Conservation (phyloP, 1,140 invertebrate genomes). For the Ostrea denselamellosa region DNA sequence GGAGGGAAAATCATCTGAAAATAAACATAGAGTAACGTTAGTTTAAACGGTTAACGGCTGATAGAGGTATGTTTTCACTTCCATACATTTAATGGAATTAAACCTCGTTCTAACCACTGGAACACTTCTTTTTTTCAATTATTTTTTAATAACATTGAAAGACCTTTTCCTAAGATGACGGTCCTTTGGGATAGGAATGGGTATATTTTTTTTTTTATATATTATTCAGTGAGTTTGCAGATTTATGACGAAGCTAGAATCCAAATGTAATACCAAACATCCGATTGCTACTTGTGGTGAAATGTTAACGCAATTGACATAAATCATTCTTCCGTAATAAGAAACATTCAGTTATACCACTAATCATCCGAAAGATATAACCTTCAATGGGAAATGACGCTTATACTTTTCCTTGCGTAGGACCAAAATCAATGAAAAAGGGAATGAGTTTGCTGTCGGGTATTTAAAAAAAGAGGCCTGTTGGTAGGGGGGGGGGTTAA, state of each 20-base stretch:
- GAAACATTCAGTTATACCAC: neutral
- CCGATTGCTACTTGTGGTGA: neutral
- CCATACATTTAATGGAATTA: too few relatives aligned
- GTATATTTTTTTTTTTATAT: neutral
- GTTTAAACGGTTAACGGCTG: neutral
- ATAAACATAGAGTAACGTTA: neutral
- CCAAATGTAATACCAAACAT: neutral
- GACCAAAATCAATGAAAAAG: constrained; percentile 1
- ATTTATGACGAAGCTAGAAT: neutral
- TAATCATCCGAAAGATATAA: neutral
- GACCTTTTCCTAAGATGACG: neutral
- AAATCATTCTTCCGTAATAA: neutral
- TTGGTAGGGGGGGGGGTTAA: neutral
- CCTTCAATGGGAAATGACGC: constrained; percentile 8
- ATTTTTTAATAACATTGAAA: neutral
- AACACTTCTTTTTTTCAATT: too few relatives aligned
- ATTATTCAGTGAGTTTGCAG: neutral
- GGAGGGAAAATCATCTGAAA: neutral
- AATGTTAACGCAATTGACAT: neutral
- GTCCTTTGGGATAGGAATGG: neutral
- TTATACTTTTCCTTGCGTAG: constrained; percentile 5
- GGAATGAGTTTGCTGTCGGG: neutral
- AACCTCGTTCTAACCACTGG: too few relatives aligned
- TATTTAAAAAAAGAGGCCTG: neutral
- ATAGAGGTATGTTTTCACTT: neutral